Evolutionary conservation across 2,797 vertebrate genomes (phyloP), one percentile per base, ranked within the genome.

Genomic region (Acipenser oxyrinchus): DNA sequence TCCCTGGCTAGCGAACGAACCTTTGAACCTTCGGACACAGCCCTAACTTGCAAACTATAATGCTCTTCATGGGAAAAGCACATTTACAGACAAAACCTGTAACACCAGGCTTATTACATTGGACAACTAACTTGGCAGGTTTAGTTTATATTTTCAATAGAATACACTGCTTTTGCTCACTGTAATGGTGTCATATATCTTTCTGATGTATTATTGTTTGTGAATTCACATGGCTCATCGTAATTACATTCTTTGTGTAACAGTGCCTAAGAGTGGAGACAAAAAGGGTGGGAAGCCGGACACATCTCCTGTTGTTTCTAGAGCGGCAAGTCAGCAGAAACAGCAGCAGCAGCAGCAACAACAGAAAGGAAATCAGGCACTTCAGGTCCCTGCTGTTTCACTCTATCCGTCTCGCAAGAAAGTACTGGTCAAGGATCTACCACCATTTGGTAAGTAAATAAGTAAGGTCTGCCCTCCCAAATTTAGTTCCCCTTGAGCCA

Each of bases 331-430:
- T 13, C 95, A 97, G 60, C 95, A 95, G 78, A 92, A 95, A 60
- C 88, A 82, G 51, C 93, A 92, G 73, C 86, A 66, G 51, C 93
- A 92, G 73, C 86, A 66, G n/a, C 68, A 87, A 2, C 75, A 78
- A 1, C 79, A 93, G 59, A 97, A 95, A 84, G 82, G 70, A 70
- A 93, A 83, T 79, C 95, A 95, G 77, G 95, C 87, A 0, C 77
- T 98, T 52, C 95, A 96, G 81, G 95, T 98, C 51, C 96, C 97
- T 0, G 86, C 93, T 0, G 96, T 99, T 66, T 92, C 96, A 69
- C 92, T 98, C 1, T 93, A 99, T 77, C 95, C 95, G 3, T 96
- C 96, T 11, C 86, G 95, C 48, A 98, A 98, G 90, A 98, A 96
- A 79, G 96, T 97, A 49, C 94, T 94, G 0, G 91, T 97, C 66